Evolutionary conservation across 2,113 vertebrate species (phyloP).

Genomic region (Ameiurus melas): DNA sequence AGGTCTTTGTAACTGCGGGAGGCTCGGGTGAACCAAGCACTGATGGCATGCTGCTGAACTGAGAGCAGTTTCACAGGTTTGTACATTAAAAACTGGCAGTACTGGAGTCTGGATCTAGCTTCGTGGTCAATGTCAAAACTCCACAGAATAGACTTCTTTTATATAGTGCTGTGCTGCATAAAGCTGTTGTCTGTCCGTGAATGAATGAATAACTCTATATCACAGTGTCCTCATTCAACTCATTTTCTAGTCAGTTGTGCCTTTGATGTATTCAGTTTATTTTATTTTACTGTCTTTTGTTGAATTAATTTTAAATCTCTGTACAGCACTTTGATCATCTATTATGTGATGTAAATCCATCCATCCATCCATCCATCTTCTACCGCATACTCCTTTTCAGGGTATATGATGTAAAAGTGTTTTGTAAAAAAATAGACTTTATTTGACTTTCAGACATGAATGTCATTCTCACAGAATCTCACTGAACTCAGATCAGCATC

Average conservation of each 20-base stretch:
- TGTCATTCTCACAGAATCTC: background rate
- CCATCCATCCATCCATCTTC: too few relatives aligned
- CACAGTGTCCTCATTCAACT: conserved; percentile 17
- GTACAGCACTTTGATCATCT: conserved; percentile 1
- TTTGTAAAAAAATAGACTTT: background rate
- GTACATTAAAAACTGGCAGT: background rate
- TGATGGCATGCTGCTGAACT: conserved; percentile 12
- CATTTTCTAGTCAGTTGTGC: conserved; percentile 1
- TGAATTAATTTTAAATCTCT: background rate
- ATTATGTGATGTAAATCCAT: conserved; percentile 2
- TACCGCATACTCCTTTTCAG: too few relatives aligned
- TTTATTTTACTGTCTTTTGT: conserved; percentile 15
- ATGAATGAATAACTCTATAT: conserved; percentile 18
- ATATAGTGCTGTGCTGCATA: conserved; percentile 27
- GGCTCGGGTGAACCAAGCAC: conserved; percentile 58
- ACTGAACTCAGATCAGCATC: background rate
- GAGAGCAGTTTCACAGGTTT: conserved; percentile 7
- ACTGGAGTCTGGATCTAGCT: background rate
- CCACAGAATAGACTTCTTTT: conserved; percentile 14
- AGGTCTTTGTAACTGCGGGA: conserved; percentile 62
- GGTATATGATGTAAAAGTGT: background rate
- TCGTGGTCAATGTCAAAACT: conserved; percentile 4
- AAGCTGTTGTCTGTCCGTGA: conserved; percentile 10
- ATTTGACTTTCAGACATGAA: background rate
- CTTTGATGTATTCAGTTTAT: conserved; percentile 28